Evolutionary conservation across 2,888 invertebrate genomes (phyloP).

Genomic region (Epirrita christyi): DNA sequence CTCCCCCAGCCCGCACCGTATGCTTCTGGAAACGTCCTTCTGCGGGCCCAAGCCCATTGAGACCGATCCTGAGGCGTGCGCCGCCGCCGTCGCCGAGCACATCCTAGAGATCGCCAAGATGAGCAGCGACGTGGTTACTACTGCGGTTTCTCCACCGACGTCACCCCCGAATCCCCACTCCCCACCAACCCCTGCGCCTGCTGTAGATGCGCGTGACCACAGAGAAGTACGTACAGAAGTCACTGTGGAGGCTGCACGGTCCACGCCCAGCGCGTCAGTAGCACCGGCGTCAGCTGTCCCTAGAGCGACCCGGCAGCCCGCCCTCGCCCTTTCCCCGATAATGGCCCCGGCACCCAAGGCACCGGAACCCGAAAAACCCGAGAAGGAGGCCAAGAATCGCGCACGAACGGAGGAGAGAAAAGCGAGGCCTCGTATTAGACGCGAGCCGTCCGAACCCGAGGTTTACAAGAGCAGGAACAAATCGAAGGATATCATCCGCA

Average conservation of each 20-base stretch:
- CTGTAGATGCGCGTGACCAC: slow-evolving; percentile 61
- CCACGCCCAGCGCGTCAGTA: slow-evolving; percentile 31
- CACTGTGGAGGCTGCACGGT: slow-evolving; percentile 56
- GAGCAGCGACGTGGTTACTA: slow-evolving; percentile 30
- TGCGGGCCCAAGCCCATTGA: slow-evolving; percentile 92
- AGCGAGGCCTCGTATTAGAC: slow-evolving; percentile 58
- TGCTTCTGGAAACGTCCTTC: slow-evolving; percentile 95
- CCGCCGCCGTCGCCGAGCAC: slow-evolving; percentile 76
- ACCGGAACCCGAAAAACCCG: slow-evolving; percentile 50
- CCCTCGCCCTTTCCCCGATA: slow-evolving; percentile 27
- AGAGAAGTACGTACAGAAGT: slow-evolving; percentile 71
- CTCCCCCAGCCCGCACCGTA: slow-evolving; percentile 95
- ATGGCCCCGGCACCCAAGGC: slow-evolving; percentile 16
- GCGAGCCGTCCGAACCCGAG: slow-evolving; percentile 68
- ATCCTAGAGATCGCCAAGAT: slow-evolving; percentile 72
- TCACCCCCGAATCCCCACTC: slow-evolving; percentile 51
- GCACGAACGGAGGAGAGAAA: slow-evolving; percentile 63
- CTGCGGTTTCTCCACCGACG: slow-evolving; percentile 11
- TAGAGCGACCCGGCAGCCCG: slow-evolving; percentile 36
- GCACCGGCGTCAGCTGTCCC: slow-evolving; percentile 22
- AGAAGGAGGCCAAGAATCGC: slow-evolving; percentile 63
- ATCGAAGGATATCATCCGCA: slow-evolving; percentile 82
- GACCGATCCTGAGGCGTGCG: slow-evolving; percentile 76
- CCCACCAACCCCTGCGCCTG: slow-evolving; percentile 44
- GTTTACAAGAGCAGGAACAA: slow-evolving; percentile 62